Percentiles rank a stretch among this genome's conserved stretches.
These are phyloP conservation scores for Heliconius eleuchia DNA, from an alignment of 1,140 invertebrate genomes.

Conservation along the genomic window DNA sequence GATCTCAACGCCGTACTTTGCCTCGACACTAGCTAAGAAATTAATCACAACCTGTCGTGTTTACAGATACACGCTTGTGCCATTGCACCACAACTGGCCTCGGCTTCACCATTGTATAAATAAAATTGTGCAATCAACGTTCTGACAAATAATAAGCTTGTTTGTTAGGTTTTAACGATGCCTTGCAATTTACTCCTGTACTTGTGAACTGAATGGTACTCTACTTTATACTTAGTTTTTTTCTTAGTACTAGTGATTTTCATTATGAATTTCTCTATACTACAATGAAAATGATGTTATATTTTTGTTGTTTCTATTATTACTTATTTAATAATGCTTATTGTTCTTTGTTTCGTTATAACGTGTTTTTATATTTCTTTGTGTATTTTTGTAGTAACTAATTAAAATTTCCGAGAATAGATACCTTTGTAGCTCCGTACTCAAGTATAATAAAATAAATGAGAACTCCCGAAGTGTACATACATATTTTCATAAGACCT, in stretches of 20 bases:
- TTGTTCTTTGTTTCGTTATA: background rate
- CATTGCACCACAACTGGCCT: too few relatives aligned
- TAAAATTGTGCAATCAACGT: constrained; percentile 4
- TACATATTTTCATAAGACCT: too few relatives aligned
- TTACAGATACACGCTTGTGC: too few relatives aligned
- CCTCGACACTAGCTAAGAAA: too few relatives aligned
- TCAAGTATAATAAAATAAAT: too few relatives aligned
- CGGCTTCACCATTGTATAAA: background rate
- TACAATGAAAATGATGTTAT: background rate
- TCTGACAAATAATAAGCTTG: constrained; percentile 48
- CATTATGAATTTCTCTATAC: background rate
- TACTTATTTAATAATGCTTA: background rate
- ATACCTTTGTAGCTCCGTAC: too few relatives aligned
- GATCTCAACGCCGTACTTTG: too few relatives aligned
- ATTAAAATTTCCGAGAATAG: too few relatives aligned
- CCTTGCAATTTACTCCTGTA: constrained; percentile 39
- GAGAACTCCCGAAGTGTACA: too few relatives aligned
- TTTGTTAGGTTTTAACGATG: constrained; percentile 49
- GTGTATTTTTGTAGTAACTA: too few relatives aligned
- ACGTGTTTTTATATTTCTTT: background rate
- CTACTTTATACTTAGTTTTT: constrained; percentile 2
- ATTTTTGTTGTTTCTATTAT: background rate
- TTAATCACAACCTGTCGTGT: too few relatives aligned
- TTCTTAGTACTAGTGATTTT: constrained; percentile 2
- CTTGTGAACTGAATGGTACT: background rate